Conservation (phyloP, 1,140 invertebrate genomes). For the Tenebrio molitor region DNA sequence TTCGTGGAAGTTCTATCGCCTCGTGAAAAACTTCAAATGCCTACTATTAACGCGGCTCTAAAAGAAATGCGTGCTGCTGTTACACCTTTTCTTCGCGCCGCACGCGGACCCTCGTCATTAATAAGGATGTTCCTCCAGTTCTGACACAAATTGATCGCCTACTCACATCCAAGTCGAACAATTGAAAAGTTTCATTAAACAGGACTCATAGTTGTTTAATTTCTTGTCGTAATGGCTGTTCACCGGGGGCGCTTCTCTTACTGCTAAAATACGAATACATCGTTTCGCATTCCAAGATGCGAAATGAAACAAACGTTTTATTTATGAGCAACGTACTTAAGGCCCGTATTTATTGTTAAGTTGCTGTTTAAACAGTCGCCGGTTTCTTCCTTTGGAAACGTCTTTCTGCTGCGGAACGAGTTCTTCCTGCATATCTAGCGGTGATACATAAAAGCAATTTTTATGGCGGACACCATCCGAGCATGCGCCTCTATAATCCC, state of each 20-base stretch:
- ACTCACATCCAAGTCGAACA: too few relatives aligned
- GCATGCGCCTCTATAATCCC: background rate
- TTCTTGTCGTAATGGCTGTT: background rate
- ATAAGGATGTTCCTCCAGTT: too few relatives aligned
- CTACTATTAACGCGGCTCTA: too few relatives aligned
- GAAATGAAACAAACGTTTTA: constrained; percentile 48
- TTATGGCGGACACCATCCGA: constrained; percentile 7
- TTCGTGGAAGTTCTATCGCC: background rate
- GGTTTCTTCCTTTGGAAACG: constrained; percentile 38
- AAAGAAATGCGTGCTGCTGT: too few relatives aligned
- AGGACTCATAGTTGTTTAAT: constrained; percentile 20
- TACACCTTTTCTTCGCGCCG: too few relatives aligned
- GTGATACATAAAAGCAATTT: constrained; percentile 43
- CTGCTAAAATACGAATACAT: constrained; percentile 28
- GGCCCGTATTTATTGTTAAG: constrained; percentile 44
- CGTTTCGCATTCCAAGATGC: constrained; percentile 41
- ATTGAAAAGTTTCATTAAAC: background rate
- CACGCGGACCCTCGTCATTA: too few relatives aligned
- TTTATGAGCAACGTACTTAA: constrained; percentile 43
- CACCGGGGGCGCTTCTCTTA: constrained; percentile 11
- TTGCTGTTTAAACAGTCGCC: constrained; percentile 40
- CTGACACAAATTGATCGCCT: too few relatives aligned
- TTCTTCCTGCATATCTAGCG: constrained; percentile 45
- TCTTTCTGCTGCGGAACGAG: constrained; percentile 18
- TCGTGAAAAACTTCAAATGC: background rate